Base-by-base conservation (phyloP, 1,140 invertebrate genomes). In the Procambarus virginalis region DNA sequence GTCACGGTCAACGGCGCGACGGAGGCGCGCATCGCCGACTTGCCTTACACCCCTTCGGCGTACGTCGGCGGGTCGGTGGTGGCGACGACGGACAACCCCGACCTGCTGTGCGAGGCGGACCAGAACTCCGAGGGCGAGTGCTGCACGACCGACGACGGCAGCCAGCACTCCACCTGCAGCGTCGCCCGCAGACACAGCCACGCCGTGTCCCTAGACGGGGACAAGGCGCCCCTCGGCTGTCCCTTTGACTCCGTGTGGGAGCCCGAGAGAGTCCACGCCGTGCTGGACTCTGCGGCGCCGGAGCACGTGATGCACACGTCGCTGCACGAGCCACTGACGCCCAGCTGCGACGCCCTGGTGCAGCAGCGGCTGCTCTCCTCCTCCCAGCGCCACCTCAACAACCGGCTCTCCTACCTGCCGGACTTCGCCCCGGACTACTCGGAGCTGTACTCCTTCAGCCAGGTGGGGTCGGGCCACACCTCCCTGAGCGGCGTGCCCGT, bases 221-320 rank as follows among this genome's bases (percentile, higher is more conserved):
- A 87, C 49, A 87, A 81, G 58, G 64, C 78, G 8, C 45, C 84
- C 49, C 48, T 85, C 17, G 55, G 75, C 45, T 89, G 88, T 84
- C 80, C 80, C 34, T 83, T 76, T n/a, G 85, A 82, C 45, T 68
- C 79, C 10, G 55, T 91, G 79, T 91, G 90, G 90, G 90, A 79
- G 58, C 91, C 91, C 8, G 89, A 87, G n/a, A 80, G 90, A 48
- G 91, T 86, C 20, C 86, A 88, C 20, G 91, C 91, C 46, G 73
- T 92, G 73, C 86, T 92, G n/a, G 91, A 92, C 70, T 91, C 89
- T 4, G 91, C 91, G 4, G 91, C 91, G 12, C 91, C 91, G 4
- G 91, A 92, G 48, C 81, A 92, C 79, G 91, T 92, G 0, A 92
- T 92, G 89, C 89, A 92, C 45, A 76, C 87, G 9, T 90, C 88